phyloP scores from a whole-genome alignment of 2,113 vertebrate species.

The Prionailurus bengalensis region DNA sequence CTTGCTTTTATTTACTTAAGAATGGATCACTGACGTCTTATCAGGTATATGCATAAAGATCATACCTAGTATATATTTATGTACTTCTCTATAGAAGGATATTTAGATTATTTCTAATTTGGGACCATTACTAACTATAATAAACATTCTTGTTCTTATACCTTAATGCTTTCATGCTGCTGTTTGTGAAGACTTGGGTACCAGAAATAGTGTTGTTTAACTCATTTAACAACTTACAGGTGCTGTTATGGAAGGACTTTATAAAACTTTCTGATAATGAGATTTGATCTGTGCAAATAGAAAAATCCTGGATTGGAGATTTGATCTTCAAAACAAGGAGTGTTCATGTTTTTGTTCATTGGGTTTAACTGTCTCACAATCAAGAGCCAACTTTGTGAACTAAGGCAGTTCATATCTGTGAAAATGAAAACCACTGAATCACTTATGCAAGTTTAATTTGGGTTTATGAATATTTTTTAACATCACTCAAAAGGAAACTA shows the following conservation, averaged over 20 bases:
- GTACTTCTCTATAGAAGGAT: neutral
- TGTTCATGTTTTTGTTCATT: constrained; percentile 6
- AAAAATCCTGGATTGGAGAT: neutral
- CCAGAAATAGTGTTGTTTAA: neutral
- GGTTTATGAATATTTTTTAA: constrained; percentile 61
- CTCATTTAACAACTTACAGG: constrained; percentile 11
- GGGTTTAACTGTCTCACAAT: neutral
- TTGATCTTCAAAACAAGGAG: neutral
- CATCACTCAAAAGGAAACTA: constrained; percentile 59
- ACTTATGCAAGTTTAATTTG: constrained; percentile 57
- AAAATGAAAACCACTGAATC: constrained; percentile 63
- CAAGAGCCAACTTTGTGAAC: constrained; percentile 26
- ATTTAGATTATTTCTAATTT: constrained; percentile 50
- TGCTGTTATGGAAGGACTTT: neutral
- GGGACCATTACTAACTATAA: neutral
- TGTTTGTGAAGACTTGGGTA: constrained; percentile 16
- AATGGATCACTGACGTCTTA: neutral
- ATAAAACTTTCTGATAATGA: constrained; percentile 1
- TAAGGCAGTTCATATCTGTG: neutral
- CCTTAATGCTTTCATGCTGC: neutral
- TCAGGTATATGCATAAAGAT: neutral
- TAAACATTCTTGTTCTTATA: neutral
- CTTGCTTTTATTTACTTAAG: constrained; percentile 61
- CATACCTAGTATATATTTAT: neutral
- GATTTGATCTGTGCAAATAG: neutral